Evolutionary conservation across 30 jellyfish, hydroid and myxozoan species (phyloP), one percentile per base, ranked within the genome.

Genomic region (Turritopsis rubra): DNA sequence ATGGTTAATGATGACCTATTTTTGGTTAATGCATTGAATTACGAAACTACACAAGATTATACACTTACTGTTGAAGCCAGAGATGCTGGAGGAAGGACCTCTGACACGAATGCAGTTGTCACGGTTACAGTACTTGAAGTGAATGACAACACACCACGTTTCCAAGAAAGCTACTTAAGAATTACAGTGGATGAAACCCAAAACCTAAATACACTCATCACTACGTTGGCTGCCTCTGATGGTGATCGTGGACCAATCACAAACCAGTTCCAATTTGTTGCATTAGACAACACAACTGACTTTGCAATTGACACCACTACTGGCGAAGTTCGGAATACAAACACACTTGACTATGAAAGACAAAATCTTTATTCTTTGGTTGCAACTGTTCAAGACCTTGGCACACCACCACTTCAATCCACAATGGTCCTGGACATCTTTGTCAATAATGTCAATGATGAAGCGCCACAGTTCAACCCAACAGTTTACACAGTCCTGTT

Each of bases 351-450:
- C 87, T 92, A 70, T 70, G 96, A 87, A 77, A 31, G 87, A 21
- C 27, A 92, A 71, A 83, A 85, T 1, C 82, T 79, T 26, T 92
- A 92, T 79, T 52, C 93, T 16, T 85, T 92, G 68, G 95, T 87
- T 68, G 98, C 89, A 79, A 83, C 76, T 53, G 96, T 88, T 29
- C n/a, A 28, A 17, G 96, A 92, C 71, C 29, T 66, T 30, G 98
- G 95, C 18, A 21, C 86, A 0, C 98, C 98, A 18, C 66, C 88
- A 29, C 68, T 91, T 21, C 54, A 71, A 65, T 53, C 93, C 73
- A 65, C 83, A 18, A 81, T 92, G 80, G 73, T 88, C 65, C 81
- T 93, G 8, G 94, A 76, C 52, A 93, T 93, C 21, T 52, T 54
- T 23, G 66, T 93, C 53, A 71, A 88, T 28, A 91, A 93, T 81